Conservation (phyloP, 2,113 vertebrate species). For the Danio rerio region DNA sequence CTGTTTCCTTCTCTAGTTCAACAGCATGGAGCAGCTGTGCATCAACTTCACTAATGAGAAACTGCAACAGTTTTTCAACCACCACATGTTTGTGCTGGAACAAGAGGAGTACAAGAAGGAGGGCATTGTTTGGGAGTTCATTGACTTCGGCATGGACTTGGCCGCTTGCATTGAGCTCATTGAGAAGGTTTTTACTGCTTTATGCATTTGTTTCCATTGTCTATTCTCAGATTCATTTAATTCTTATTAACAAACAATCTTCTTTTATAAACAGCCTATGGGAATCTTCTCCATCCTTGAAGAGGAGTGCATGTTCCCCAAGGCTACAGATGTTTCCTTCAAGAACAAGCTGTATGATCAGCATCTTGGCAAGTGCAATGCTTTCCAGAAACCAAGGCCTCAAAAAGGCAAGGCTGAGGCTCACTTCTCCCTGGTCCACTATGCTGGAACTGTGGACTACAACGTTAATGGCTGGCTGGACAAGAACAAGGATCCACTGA, state of each 20-base stretch:
- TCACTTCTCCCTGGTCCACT: slow-evolving; percentile 83
- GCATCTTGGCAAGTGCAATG: slow-evolving; percentile 56
- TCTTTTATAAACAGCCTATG: slow-evolving; percentile 69
- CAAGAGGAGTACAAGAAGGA: slow-evolving; percentile 88
- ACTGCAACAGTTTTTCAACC: slow-evolving; percentile 89
- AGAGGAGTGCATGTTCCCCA: slow-evolving; percentile 80
- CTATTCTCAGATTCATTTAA: too few species aligned
- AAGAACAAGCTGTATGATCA: slow-evolving; percentile 60
- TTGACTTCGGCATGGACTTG: slow-evolving; percentile 89
- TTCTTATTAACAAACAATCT: background rate
- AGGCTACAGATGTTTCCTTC: slow-evolving; percentile 66
- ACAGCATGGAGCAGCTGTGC: slow-evolving; percentile 87
- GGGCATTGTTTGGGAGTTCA: slow-evolving; percentile 86
- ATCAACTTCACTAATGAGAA: slow-evolving; percentile 92
- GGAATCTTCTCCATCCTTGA: slow-evolving; percentile 77
- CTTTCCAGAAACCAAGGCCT: slow-evolving; percentile 61
- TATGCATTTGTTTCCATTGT: too few species aligned
- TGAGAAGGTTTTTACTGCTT: slow-evolving; percentile 77
- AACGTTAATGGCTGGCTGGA: slow-evolving; percentile 54
- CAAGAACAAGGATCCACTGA: slow-evolving; percentile 59
- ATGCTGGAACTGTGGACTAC: slow-evolving; percentile 84
- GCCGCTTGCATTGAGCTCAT: slow-evolving; percentile 89
- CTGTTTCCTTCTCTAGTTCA: slow-evolving; percentile 71
- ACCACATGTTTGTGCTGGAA: slow-evolving; percentile 83
- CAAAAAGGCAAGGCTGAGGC: slow-evolving; percentile 73